Conservation (phyloP, 2,797 vertebrate genomes). For the Petrocephalus sullivani region DNA sequence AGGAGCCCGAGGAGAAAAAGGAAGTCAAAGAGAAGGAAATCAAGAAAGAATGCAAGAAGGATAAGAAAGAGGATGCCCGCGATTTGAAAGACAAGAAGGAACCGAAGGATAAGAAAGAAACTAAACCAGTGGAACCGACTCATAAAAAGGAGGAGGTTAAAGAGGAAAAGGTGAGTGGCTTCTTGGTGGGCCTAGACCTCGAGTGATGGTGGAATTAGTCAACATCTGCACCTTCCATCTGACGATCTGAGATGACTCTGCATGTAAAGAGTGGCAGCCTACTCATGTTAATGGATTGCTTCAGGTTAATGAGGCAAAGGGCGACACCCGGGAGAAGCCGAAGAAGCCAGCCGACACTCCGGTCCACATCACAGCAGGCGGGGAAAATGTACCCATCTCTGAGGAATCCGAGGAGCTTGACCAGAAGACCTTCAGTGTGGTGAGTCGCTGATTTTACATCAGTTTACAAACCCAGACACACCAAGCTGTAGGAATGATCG, state of each 20-base stretch:
- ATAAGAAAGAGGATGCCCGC: conserved; percentile 77
- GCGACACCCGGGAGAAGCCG: conserved; percentile 74
- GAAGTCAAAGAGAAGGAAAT: conserved; percentile 73
- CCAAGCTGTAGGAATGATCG: not conserved
- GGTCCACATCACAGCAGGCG: conserved; percentile 79
- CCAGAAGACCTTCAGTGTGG: conserved; percentile 97
- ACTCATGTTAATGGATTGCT: conserved; percentile 9
- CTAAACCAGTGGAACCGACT: conserved; percentile 68
- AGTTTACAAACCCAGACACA: not conserved
- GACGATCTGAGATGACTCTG: not conserved
- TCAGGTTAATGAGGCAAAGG: conserved; percentile 72
- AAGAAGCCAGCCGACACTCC: conserved; percentile 77
- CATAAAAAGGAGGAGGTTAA: conserved; percentile 76
- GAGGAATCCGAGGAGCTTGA: conserved; percentile 95
- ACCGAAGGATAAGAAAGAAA: conserved; percentile 79
- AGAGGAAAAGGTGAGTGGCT: conserved; percentile 70
- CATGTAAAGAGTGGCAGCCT: not conserved
- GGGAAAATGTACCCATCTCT: conserved; percentile 74
- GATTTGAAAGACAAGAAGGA: conserved; percentile 82
- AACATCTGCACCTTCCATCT: not conserved
- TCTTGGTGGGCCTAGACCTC: not conserved
- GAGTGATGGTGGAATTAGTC: not conserved
- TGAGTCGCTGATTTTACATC: conserved; percentile 50
- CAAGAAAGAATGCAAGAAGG: conserved; percentile 72
- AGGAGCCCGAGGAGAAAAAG: conserved; percentile 68